Evolutionary conservation across 2,888 invertebrate genomes (phyloP).

Genomic region (Alcis repandata): DNA sequence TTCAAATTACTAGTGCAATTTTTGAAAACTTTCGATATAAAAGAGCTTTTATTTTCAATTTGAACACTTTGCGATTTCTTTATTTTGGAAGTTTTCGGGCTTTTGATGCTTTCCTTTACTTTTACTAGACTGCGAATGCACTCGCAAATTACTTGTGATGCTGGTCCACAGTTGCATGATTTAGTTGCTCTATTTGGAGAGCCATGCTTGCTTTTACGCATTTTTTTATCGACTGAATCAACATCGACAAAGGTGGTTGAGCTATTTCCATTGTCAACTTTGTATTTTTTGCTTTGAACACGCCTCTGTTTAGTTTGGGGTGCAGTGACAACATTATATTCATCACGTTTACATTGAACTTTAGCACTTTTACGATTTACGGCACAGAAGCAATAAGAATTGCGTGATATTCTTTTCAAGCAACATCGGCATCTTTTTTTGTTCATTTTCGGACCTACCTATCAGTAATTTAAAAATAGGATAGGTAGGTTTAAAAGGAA

Average conservation of each 20-base stretch:
- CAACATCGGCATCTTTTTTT: constrained; percentile 1
- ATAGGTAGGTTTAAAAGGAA: too few relatives aligned
- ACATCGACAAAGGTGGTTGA: not conserved
- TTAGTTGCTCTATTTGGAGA: not conserved
- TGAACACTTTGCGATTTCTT: not conserved
- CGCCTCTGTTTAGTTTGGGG: not conserved
- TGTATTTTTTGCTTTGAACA: not conserved
- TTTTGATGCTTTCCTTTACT: not conserved
- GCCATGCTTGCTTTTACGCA: not conserved
- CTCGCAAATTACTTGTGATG: not conserved
- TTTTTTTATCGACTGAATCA: not conserved
- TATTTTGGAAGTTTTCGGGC: not conserved
- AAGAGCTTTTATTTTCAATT: not conserved
- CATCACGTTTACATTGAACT: not conserved
- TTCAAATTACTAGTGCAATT: constrained; percentile 4
- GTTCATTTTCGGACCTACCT: not conserved
- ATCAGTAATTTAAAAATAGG: too few relatives aligned
- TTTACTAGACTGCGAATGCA: not conserved
- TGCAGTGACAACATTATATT: not conserved
- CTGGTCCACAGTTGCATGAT: not conserved
- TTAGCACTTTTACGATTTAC: not conserved
- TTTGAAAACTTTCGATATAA: not conserved
- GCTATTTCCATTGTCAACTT: not conserved
- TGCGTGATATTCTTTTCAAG: not conserved
- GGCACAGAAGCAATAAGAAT: not conserved